phyloP scores from a whole-genome alignment of 2,888 invertebrate species.

The Nemurella pictetii region DNA sequence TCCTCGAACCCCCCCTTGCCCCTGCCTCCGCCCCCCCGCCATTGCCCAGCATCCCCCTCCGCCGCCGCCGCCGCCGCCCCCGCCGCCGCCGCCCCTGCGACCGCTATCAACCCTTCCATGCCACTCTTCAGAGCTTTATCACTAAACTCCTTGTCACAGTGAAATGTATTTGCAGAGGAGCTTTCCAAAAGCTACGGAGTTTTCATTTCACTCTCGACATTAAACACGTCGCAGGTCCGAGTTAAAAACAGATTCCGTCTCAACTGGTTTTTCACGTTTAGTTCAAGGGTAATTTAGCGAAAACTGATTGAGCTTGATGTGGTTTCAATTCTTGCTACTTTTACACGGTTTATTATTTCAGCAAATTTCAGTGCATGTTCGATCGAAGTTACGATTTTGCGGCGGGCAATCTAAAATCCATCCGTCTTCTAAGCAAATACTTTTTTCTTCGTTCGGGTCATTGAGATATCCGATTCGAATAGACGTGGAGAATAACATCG shows the following conservation, averaged over 20 bases:
- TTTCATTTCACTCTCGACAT: slow-evolving; percentile 6
- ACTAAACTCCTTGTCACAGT: slow-evolving; percentile 30
- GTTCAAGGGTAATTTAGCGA: slow-evolving; percentile 1
- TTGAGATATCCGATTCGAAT: not conserved
- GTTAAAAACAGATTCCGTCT: not conserved
- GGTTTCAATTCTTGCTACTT: not conserved
- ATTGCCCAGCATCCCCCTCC: not conserved
- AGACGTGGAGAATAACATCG: not conserved
- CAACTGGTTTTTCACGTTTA: not conserved
- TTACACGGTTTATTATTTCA: not conserved
- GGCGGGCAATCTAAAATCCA: not conserved
- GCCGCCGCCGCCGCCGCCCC: not conserved
- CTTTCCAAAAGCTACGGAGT: not conserved
- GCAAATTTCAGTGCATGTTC: not conserved
- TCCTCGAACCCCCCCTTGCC: not conserved
- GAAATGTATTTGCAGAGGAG: slow-evolving; percentile 24
- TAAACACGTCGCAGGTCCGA: slow-evolving; percentile 1
- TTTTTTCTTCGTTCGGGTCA: not conserved
- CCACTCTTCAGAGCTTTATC: slow-evolving; percentile 11
- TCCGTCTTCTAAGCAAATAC: not conserved
- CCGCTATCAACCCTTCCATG: slow-evolving; percentile 12
- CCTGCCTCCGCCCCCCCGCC: not conserved
- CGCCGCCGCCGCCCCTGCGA: not conserved
- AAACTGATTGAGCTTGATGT: slow-evolving; percentile 13
- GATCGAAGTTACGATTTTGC: not conserved